Base-by-base conservation (phyloP, 2,888 invertebrate genomes). In the Helleia helle region DNA sequence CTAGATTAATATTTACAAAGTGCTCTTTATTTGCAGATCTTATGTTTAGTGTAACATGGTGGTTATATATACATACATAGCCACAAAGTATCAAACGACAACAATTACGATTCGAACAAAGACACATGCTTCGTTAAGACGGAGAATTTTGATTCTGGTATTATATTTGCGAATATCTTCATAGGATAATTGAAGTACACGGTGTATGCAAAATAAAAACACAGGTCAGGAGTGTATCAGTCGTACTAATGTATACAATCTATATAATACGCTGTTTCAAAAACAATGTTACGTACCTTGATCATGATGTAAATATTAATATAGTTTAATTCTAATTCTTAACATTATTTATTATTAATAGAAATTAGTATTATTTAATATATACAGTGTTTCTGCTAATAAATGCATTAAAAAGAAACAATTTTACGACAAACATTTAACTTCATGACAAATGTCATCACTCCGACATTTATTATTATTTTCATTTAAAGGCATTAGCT, bases 231-330 rank as follows among this genome's bases (percentile, higher is more conserved):
- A 43, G 47, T 44, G 42, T 44, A 47, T 48, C 48, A 36, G 40
- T 43, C 25, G 38, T 40, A 45, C 38, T 42, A 43, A 45, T 42
- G 38, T 47, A 45, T 18, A 43, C 44, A 47, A 43, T 47, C 38
- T 36, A 41, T 41, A 27, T 40, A 42, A 37, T 38, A 42, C 37
- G 38, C 43, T 40, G n/a, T n/a, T 47, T 44, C 24, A 45, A 44
- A 50, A 51, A 50, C 48, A 46, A 48, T 43, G 40, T 36, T 41
- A 46, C 42, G 45, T 49, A 55, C 54, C 51, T 48, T 47, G 43
- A 39, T 47, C 55, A 54, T 54, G 15, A 5, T 30, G n/a, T 30
- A 30, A 14, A 15, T 30, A n/a, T 9, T 14, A 14, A 15, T 30
- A 9, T 15, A 30, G n/a, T n/a, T n/a, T 15, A 30, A 15, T 30